phyloP scores from a whole-genome alignment of 2,888 invertebrate species.

The Callinectes sapidus region DNA sequence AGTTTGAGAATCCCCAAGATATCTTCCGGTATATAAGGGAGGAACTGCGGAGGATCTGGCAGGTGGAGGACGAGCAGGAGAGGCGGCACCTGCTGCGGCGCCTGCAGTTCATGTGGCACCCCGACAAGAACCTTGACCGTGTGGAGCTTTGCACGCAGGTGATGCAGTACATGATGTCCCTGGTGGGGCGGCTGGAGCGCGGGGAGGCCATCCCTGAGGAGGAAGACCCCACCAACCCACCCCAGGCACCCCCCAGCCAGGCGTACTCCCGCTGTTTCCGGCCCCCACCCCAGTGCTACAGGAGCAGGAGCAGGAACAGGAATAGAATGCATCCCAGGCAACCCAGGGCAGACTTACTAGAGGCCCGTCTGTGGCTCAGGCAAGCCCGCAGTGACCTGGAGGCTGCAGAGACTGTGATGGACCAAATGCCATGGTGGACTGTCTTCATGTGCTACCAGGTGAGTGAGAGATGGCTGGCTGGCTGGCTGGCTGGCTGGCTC shows the following conservation, averaged over 20 bases:
- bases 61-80: constrained; percentile 9
- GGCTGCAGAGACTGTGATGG: neutral
- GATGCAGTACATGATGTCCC: constrained; percentile 51
- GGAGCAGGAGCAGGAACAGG: neutral
- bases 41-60: constrained; percentile 48
- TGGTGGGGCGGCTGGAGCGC: constrained; percentile 45
- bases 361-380: constrained; percentile 27
- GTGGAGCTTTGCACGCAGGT: constrained; percentile 42
- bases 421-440: neutral
- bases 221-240: neutral
- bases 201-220: constrained; percentile 52
- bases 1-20: neutral
- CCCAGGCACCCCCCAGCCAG: neutral
- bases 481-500: neutral
- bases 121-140: constrained; percentile 48
- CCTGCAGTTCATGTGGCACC: constrained; percentile 55
- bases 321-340: neutral
- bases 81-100: constrained; percentile 34
- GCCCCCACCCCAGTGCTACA: neutral
- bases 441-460: constrained; percentile 38
- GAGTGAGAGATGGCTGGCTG: neutral
- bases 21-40: constrained; percentile 3
- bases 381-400: constrained; percentile 27
- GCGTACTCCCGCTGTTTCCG: neutral
- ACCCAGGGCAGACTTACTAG: constrained; percentile 29